phyloP scores from a whole-genome alignment of 1,140 invertebrate species.

The Brachionus rubens region DNA sequence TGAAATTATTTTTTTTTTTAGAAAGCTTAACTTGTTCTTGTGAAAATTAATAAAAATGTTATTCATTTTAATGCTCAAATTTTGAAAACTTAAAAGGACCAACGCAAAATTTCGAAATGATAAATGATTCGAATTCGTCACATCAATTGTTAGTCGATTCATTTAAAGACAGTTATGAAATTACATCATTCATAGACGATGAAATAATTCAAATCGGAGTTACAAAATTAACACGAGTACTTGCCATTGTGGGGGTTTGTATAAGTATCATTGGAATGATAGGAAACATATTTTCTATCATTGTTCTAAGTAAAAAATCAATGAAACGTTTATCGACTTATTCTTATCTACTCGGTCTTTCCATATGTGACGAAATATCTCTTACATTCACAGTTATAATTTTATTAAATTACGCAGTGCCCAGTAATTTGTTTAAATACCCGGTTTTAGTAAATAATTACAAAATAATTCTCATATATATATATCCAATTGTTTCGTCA shows the following conservation, averaged over 20 bases:
- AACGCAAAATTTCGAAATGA: neutral
- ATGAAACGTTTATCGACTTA: conserved; percentile 57
- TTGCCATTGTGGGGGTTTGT: conserved; percentile 54
- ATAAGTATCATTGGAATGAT: conserved; percentile 56
- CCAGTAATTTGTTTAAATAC: neutral
- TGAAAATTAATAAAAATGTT: too few relatives aligned
- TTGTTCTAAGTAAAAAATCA: conserved; percentile 54
- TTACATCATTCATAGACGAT: neutral
- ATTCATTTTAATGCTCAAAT: neutral
- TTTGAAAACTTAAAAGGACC: neutral
- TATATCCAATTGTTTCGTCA: conserved; percentile 50
- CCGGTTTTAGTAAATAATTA: neutral
- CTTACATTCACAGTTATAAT: conserved; percentile 12
- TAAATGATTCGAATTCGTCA: neutral
- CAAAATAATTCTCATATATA: conserved; percentile 26
- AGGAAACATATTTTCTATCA: conserved; percentile 56
- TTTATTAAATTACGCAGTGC: conserved; percentile 10
- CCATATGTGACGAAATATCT: conserved; percentile 53
- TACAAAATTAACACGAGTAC: conserved; percentile 48
- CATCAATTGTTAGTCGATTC: neutral
- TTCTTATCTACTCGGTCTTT: conserved; percentile 56
- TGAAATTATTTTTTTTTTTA: too few relatives aligned
- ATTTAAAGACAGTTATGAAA: neutral
- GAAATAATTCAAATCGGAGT: conserved; percentile 35
- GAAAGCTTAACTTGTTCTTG: too few relatives aligned